These are phyloP conservation scores for Drosophila jambulina DNA, from an alignment of 1,140 invertebrate species.

Conservation along the genomic window DNA sequence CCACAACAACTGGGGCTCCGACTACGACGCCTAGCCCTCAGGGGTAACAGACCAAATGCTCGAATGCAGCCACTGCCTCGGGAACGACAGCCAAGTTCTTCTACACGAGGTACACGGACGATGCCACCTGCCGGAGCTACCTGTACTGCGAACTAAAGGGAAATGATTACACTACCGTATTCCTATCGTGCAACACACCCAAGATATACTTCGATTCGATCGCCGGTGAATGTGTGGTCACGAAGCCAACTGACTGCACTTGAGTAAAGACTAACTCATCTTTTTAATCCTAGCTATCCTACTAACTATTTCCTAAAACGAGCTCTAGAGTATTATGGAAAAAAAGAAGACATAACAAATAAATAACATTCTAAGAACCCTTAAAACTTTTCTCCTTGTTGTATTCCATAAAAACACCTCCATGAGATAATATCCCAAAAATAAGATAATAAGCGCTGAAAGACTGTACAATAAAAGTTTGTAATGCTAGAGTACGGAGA, in stretches of 20 bases:
- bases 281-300: background rate
- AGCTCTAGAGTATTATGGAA: background rate
- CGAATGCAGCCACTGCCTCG: background rate
- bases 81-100: conserved; percentile 4
- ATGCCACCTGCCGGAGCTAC: conserved; percentile 19
- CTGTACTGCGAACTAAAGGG: conserved; percentile 20
- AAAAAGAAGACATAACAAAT: background rate
- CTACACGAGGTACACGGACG: background rate
- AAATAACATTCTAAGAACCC: background rate
- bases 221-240: background rate
- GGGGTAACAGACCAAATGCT: background rate
- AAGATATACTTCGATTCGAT: conserved; percentile 5
- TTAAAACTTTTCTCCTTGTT: background rate
- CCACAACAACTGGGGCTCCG: conserved; percentile 7
- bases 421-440: background rate
- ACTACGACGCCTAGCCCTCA: background rate
- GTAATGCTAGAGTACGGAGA: background rate
- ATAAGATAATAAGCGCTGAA: background rate
- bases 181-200: background rate
- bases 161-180: background rate
- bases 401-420: background rate
- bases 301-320: background rate
- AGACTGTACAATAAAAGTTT: background rate
- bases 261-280: background rate
- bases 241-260: conserved; percentile 14